Conservation (phyloP, 2,113 vertebrate species). For the Hyperopisus bebe region DNA sequence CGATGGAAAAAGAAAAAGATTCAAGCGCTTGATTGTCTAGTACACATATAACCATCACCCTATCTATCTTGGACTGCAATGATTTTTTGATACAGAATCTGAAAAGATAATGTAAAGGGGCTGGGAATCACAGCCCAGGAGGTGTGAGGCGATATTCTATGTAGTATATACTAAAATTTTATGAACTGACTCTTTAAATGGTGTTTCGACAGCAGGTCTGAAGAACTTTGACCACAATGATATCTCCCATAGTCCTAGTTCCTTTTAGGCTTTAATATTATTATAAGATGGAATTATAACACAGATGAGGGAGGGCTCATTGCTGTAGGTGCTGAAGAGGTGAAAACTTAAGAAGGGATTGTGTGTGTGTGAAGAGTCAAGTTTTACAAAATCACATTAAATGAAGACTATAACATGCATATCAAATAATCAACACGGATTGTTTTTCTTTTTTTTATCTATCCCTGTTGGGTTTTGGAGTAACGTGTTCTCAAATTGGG, state of each 20-base stretch:
- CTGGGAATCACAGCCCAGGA: no score
- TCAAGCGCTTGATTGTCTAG: not conserved
- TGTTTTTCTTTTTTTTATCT: not conserved
- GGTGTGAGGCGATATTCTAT: no score
- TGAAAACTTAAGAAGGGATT: not conserved
- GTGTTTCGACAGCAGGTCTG: not conserved
- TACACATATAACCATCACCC: not conserved
- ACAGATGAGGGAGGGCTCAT: not conserved
- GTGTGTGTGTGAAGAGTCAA: not conserved
- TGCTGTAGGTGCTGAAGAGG: not conserved
- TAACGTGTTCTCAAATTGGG: no score
- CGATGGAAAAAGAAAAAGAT: not conserved
- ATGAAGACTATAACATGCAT: not conserved
- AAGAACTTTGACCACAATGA: not conserved
- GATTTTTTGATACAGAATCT: not conserved
- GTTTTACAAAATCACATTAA: not conserved
- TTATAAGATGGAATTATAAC: not conserved
- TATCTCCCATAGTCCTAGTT: not conserved
- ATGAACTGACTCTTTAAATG: not conserved
- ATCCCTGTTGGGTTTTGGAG: no score
- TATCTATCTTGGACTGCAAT: not conserved
- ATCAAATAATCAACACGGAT: not conserved
- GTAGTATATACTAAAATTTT: no score
- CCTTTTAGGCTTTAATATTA: not conserved
- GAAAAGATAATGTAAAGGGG: not conserved